phyloP scores from a whole-genome alignment of 2,888 invertebrate species.

The Papilio demoleus region DNA sequence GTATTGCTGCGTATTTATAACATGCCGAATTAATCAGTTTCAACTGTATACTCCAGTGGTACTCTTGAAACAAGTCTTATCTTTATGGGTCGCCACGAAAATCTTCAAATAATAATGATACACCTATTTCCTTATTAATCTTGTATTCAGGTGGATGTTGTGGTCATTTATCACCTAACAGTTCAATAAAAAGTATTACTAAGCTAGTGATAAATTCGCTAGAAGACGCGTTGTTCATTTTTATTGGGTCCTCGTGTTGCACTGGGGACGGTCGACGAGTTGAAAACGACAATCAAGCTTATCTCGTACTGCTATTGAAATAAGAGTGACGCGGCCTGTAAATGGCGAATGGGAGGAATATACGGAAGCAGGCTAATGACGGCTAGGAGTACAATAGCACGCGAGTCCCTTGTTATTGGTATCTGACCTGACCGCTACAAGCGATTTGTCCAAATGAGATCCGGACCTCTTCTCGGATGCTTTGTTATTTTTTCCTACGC shows the following conservation, averaged over 20 bases:
- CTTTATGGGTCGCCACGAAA: background rate
- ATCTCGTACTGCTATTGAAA: constrained; percentile 52
- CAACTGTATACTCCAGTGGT: constrained; percentile 41
- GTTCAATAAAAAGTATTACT: constrained; percentile 7
- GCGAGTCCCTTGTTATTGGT: constrained; percentile 81
- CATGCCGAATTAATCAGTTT: constrained; percentile 45
- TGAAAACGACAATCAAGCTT: constrained; percentile 49
- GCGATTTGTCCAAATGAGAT: constrained; percentile 83
- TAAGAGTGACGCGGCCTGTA: constrained; percentile 54
- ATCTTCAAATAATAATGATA: constrained; percentile 12
- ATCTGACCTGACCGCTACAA: constrained; percentile 82
- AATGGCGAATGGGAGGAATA: constrained; percentile 53
- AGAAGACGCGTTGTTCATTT: constrained; percentile 64
- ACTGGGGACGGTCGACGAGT: constrained; percentile 50
- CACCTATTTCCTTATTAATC: background rate
- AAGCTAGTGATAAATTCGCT: constrained; percentile 51
- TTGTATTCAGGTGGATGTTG: background rate
- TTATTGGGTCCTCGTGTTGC: constrained; percentile 66
- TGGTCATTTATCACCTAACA: constrained; percentile 4
- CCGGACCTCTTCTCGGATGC: constrained; percentile 71
- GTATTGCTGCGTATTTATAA: constrained; percentile 44
- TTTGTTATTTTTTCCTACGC: constrained; percentile 72
- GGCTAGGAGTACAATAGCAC: constrained; percentile 79
- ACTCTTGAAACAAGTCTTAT: constrained; percentile 18
- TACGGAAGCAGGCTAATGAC: constrained; percentile 81